A percentile compares a stretch with the other conserved stretches of the same genome.
Conservation (phyloP, 64 coral and sea anemone genomes). For the Catalaphyllia jardinei region DNA sequence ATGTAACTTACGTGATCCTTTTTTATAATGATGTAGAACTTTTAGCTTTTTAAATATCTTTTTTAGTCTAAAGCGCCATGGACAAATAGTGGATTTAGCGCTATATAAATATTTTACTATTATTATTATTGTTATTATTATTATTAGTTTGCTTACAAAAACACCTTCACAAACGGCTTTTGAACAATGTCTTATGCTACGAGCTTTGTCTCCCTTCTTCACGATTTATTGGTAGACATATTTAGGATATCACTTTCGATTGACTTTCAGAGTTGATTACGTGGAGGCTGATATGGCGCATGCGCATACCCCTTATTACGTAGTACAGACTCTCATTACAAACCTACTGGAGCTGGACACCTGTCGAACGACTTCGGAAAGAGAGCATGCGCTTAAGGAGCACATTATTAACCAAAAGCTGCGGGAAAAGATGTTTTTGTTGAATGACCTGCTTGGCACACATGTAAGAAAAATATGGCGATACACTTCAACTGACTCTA, state of each 20-base stretch:
- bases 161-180: no score
- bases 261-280: constrained; percentile 78
- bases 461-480: constrained; percentile 66
- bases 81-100: no score
- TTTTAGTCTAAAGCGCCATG: no score
- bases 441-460: constrained; percentile 96
- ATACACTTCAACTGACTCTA: not conserved
- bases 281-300: constrained; percentile 98
- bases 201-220: no score
- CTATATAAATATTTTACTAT: no score
- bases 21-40: no score
- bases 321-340: constrained; percentile 86
- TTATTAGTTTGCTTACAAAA: no score
- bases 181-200: no score
- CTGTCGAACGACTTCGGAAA: constrained; percentile 71
- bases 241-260: not conserved
- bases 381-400: constrained; percentile 74
- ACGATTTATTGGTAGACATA: not conserved
- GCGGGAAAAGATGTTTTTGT: constrained; percentile 73
- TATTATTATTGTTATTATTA: no score
- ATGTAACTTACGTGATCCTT: no score
- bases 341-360: constrained; percentile 84
- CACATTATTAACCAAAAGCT: constrained; percentile 80
- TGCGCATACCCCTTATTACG: constrained; percentile 93
- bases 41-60: no score